These are phyloP conservation scores for Drosophila paracracens DNA, from an alignment of 2,888 invertebrate species.

Conservation along the genomic window DNA sequence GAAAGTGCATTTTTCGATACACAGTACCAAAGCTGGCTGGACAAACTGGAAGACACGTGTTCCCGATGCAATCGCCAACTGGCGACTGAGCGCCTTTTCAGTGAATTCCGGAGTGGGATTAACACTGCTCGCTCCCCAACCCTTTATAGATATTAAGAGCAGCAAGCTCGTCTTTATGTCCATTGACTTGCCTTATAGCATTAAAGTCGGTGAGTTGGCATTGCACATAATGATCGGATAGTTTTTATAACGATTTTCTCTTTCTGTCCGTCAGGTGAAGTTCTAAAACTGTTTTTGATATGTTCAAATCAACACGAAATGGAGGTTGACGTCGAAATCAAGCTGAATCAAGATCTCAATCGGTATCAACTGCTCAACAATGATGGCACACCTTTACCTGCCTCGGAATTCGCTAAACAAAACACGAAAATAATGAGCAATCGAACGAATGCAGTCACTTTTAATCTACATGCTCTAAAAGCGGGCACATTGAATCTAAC, in stretches of 20 bases:
- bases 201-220: conserved; percentile 32
- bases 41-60: conserved; percentile 10
- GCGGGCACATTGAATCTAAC: conserved; percentile 8
- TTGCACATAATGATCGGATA: not conserved
- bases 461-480: conserved; percentile 10
- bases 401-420: not conserved
- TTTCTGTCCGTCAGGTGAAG: conserved; percentile 28
- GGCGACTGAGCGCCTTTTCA: conserved; percentile 45
- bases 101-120: conserved; percentile 28
- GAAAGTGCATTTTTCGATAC: rapidly evolving
- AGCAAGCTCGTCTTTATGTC: conserved; percentile 12
- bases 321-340: not conserved
- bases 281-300: conserved; percentile 14
- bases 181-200: conserved; percentile 11
- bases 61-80: conserved; percentile 18
- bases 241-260: not conserved
- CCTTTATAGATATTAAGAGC: conserved; percentile 5
- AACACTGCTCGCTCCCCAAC: conserved; percentile 9
- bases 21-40: conserved; percentile 14
- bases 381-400: not conserved
- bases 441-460: not conserved
- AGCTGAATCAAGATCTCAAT: conserved; percentile 1
- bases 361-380: conserved; percentile 3
- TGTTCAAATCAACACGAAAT: conserved; percentile 18
- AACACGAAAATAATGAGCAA: not conserved